Percentiles rank a stretch among this genome's conserved stretches.
phyloP scores from a whole-genome alignment of 2,888 invertebrate species.

The Andrena flavipes region DNA sequence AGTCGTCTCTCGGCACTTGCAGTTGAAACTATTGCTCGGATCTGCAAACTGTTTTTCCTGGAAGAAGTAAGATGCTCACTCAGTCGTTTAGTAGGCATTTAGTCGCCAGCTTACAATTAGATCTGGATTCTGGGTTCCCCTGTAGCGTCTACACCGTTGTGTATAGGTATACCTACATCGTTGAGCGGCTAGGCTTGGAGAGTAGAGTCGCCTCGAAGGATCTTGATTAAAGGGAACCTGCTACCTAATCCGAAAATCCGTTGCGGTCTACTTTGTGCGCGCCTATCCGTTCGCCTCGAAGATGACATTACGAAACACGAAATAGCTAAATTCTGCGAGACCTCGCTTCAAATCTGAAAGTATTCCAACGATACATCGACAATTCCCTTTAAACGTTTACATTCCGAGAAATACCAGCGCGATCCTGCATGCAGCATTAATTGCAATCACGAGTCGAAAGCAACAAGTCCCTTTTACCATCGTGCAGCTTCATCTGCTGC shows the following conservation, averaged over 20 bases:
- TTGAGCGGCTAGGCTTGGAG: not conserved
- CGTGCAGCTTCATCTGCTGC: too few relatives aligned
- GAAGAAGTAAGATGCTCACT: not conserved
- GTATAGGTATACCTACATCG: not conserved
- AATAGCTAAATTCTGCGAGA: not conserved
- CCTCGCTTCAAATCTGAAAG: too few relatives aligned
- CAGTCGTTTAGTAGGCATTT: not conserved
- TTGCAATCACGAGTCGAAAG: too few relatives aligned
- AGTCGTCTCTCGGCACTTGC: not conserved
- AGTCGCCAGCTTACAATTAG: not conserved
- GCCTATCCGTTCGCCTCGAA: not conserved
- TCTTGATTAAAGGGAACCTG: conserved; percentile 6
- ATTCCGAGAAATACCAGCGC: not conserved
- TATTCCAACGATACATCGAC: not conserved
- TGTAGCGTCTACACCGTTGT: not conserved
- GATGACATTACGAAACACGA: not conserved
- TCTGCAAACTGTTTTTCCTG: not conserved
- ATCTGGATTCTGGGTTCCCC: not conserved
- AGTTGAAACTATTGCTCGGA: not conserved
- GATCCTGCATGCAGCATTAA: too few relatives aligned
- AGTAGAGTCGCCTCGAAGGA: not conserved
- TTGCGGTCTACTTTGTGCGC: conserved; percentile 3
- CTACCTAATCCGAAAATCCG: conserved; percentile 10
- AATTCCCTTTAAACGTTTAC: not conserved
- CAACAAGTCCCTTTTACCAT: too few relatives aligned